phyloP scores from a whole-genome alignment of 2,113 vertebrate species.

The Caranx melampygus region DNA sequence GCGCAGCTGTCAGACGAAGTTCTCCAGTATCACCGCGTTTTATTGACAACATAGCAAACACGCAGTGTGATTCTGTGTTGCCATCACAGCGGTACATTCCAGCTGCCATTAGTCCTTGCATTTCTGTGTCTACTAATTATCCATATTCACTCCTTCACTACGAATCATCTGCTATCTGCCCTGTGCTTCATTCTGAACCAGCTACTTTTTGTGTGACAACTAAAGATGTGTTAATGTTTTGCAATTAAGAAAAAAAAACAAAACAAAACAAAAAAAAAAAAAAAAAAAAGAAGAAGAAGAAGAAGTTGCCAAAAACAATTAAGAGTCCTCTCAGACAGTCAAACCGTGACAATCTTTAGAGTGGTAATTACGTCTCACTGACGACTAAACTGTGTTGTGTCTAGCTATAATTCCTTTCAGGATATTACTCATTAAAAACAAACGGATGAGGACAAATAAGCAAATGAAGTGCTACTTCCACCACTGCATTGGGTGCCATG shows the following conservation, averaged over 20 bases:
- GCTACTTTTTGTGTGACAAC: slow-evolving; percentile 56
- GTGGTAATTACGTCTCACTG: slow-evolving; percentile 62
- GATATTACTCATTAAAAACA: slow-evolving; percentile 51
- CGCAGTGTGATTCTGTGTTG: neutral
- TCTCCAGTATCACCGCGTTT: neutral
- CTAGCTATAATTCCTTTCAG: slow-evolving; percentile 37
- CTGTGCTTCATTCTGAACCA: slow-evolving; percentile 45
- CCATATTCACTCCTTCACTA: slow-evolving; percentile 40
- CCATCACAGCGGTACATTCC: slow-evolving; percentile 6
- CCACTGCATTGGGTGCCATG: no score
- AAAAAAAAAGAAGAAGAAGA: slow-evolving; percentile 27
- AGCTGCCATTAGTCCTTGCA: slow-evolving; percentile 37
- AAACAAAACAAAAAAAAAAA: no score
- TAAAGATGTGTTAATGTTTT: slow-evolving; percentile 62
- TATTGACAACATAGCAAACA: neutral
- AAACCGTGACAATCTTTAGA: slow-evolving; percentile 61
- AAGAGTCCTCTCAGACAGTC: slow-evolving; percentile 62
- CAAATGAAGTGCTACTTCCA: slow-evolving; percentile 16
- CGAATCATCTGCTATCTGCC: slow-evolving; percentile 50
- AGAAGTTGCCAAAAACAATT: slow-evolving; percentile 61
- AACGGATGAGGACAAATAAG: slow-evolving; percentile 19
- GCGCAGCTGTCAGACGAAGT: neutral
- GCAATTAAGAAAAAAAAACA: slow-evolving; percentile 52
- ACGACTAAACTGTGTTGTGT: slow-evolving; percentile 43
- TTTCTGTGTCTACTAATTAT: slow-evolving; percentile 62